Evolutionary conservation across 2,888 invertebrate genomes (phyloP), one percentile per base, ranked within the genome.

Genomic region (Podabrus alpinus): DNA sequence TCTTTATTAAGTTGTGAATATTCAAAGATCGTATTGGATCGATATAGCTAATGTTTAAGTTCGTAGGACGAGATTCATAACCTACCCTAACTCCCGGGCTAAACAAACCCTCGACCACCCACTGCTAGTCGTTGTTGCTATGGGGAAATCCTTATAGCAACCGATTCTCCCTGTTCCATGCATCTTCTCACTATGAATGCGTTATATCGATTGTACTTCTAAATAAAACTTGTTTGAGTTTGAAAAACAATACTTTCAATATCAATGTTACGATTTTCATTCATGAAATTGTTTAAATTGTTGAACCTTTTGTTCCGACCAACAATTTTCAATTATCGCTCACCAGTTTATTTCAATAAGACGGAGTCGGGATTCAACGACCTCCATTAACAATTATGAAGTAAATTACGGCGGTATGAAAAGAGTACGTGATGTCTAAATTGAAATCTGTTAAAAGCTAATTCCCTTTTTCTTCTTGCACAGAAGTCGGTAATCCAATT

Each of bases 81-180:
- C 84, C 84, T 84, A 82, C 83, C 83, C 82, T 82, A 84, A 84
- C 82, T 82, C 83, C 83, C 83, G 83, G 84, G 83, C 84, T 80
- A 84, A 84, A 84, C 83, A 83, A 84, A 84, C 82, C 83, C 83
- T 79, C 77, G 73, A 72, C 74, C 76, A 77, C 78, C 78, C 76
- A 77, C 79, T 79, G 78, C 75, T 80, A 78, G 80, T 78, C 78
- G 79, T 73, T 81, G 84, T 84, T 84, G 84, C 84, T 83, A 84
- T 81, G 84, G 83, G 84, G 83, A 82, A 79, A 77, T 79, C 77
- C 71, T 81, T 79, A 78, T 83, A 82, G 83, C 82, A 81, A 82
- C 82, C 82, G 82, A 74, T 78, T 79, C 79, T 79, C 80, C 78
- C 77, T 77, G 76, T 76, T 72, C 66, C 73, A 67, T 77, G 75